Conservation (phyloP, 2,113 vertebrate genomes). For the Prunella fulvescens region DNA sequence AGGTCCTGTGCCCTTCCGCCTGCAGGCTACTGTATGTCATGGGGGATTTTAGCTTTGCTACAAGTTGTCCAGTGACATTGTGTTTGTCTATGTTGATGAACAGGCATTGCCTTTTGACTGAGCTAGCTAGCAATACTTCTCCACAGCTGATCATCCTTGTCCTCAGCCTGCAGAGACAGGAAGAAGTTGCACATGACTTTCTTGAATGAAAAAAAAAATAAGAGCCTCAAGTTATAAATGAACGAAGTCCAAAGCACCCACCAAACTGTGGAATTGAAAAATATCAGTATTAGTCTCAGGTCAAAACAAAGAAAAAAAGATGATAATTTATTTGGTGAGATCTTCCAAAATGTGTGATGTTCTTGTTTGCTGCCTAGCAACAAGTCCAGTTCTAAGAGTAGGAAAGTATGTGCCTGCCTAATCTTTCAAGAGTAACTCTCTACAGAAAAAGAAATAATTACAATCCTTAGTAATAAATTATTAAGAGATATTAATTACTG, state of each 20-base stretch:
- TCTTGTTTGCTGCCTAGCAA: slow-evolving; percentile 17
- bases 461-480: neutral
- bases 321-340: neutral
- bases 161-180: neutral
- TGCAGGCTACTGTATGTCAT: neutral
- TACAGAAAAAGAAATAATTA: neutral
- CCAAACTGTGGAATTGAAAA: neutral
- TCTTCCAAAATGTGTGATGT: neutral
- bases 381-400: neutral
- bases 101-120: neutral
- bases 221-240: neutral
- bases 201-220: neutral
- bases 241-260: neutral
- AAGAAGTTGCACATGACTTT: neutral
- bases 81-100: neutral
- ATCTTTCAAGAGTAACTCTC: neutral
- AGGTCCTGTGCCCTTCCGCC: neutral
- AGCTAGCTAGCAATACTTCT: neutral
- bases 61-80: neutral
- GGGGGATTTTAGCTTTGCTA: neutral
- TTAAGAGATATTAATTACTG: neutral
- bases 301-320: neutral
- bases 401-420: neutral
- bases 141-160: neutral
- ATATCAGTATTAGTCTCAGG: neutral